These are phyloP conservation scores for Enteromius paludinosus DNA, from an alignment of 2,797 vertebrate genomes.

Conservation along the genomic window DNA sequence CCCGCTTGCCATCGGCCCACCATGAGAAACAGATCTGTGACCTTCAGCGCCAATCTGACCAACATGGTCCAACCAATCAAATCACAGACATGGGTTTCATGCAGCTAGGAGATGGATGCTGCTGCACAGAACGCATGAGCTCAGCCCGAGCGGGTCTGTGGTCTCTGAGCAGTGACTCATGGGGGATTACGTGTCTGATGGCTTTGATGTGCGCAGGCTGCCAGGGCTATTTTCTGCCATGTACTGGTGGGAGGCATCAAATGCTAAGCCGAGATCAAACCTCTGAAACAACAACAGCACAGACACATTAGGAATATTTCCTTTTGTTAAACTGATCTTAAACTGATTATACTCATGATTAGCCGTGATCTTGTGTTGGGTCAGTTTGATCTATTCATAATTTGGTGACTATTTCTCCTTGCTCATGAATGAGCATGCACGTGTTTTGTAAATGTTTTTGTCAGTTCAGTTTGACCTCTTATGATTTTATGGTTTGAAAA, in stretches of 20 bases:
- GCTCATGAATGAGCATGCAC: background rate
- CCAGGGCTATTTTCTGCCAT: constrained; percentile 71
- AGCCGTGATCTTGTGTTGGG: background rate
- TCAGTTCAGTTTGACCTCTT: background rate
- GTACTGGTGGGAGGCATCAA: background rate
- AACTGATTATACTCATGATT: background rate
- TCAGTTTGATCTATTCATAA: background rate
- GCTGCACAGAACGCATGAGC: background rate
- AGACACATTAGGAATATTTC: background rate
- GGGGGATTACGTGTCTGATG: constrained; percentile 78
- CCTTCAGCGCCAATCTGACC: background rate
- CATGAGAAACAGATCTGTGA: background rate
- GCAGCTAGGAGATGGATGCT: background rate
- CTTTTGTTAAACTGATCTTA: background rate
- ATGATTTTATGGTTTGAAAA: background rate
- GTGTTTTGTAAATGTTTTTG: background rate
- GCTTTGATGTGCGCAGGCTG: constrained; percentile 74
- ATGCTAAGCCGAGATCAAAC: background rate
- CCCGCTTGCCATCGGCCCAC: background rate
- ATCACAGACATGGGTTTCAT: background rate
- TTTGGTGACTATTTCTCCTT: background rate
- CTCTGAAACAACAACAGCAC: background rate
- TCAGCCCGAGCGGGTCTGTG: background rate
- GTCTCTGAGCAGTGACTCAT: constrained; percentile 72
- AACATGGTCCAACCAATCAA: background rate